Base-by-base conservation (phyloP, 1,140 invertebrate genomes). In the Anoplolepis gracilipes region DNA sequence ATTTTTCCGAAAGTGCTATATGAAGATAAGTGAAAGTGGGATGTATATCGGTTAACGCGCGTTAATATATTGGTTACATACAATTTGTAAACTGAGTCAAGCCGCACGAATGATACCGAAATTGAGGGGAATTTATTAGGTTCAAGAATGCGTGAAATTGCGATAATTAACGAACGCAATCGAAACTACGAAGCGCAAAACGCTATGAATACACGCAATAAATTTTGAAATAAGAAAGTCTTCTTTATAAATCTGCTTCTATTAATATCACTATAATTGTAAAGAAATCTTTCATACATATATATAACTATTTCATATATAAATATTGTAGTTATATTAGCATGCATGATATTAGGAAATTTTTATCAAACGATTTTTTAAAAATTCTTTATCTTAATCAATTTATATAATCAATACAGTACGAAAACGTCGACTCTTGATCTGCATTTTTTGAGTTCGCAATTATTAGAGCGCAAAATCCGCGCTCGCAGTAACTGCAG, bases 121-220 rank as follows among this genome's bases (percentile, higher is more conserved):
- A 69, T 11, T 30, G 49, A 79, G 10, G 28, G 57, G 8, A 28
- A 57, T 39, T 78, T 72, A 11, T 5, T n/a, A 57, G 5, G 22
- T 57, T 70, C 62, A 70, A 49, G 28, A 42, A 36, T 30, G 39
- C 59, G 28, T 49, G 16, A 62, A 76, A 62, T 76, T 13, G 25
- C 7, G 6, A 57, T 25, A 61, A 76, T 42, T 76, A 61, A 28
- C 10, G 42, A 78, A 25, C 59, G 30, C 7, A 22, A 78, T 65
- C 1, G 25, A 33, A 65, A 64, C 7, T 16, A 19, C 13, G 13
- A 22, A 78, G 22, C 33, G n/a, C 49, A 39, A 28, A 39, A 39
- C 22, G 16, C 0, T 5, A 53, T n/a, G 7, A 25, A 69, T 53
- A n/a, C 30, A 36, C 22, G 30, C 64, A 69, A 22, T 53, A n/a